These are phyloP conservation scores for Drosophila carrolli DNA, from an alignment of 1,140 invertebrate genomes.

Conservation along the genomic window DNA sequence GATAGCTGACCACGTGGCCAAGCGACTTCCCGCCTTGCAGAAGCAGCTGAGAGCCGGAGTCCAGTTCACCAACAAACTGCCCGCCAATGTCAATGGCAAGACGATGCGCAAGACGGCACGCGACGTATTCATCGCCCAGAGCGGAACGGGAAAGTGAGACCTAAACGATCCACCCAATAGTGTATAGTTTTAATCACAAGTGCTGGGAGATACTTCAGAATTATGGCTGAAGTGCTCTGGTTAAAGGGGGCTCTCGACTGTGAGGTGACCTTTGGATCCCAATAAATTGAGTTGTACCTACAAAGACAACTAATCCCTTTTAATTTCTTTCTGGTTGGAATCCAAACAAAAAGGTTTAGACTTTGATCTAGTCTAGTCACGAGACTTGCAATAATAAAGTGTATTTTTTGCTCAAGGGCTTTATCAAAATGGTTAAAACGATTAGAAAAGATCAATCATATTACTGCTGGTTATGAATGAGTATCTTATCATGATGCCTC, in stretches of 20 bases:
- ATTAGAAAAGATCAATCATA: too few species aligned
- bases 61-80: constrained; percentile 87
- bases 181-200: constrained; percentile 36
- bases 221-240: constrained; percentile 1
- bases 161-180: background rate
- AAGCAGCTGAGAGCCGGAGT: constrained; percentile 87
- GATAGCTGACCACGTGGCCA: constrained; percentile 66
- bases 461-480: background rate
- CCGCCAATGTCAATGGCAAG: constrained; percentile 88
- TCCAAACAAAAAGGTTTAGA: too few species aligned
- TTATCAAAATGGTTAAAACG: too few species aligned
- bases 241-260: background rate
- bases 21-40: constrained; percentile 78
- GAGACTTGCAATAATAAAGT: background rate
- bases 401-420: background rate
- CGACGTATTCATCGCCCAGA: constrained; percentile 65
- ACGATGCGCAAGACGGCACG: constrained; percentile 86
- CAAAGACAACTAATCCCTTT: constrained; percentile 6
- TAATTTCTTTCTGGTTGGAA: background rate
- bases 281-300: constrained; percentile 34
- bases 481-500: background rate
- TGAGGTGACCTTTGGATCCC: constrained; percentile 23
- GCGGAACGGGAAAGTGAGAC: constrained; percentile 26
- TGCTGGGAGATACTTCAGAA: constrained; percentile 17
- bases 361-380: too few species aligned